A percentile compares a stretch with the other conserved stretches of the same genome.
phyloP scores from a whole-genome alignment of 2,888 invertebrate genomes.

The Arrhopalites spinosus region DNA sequence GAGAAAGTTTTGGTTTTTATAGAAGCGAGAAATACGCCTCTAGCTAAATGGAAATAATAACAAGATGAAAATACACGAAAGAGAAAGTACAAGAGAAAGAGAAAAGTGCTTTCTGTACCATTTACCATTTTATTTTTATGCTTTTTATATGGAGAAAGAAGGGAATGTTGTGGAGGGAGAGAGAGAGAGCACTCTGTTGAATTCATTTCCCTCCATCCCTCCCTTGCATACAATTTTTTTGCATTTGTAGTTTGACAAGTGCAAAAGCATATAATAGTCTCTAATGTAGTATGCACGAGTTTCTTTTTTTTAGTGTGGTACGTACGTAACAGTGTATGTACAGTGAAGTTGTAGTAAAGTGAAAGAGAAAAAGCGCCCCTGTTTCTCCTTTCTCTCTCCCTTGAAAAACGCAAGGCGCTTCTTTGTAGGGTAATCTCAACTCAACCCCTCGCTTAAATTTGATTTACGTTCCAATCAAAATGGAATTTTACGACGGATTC shows the following conservation, averaged over 20 bases:
- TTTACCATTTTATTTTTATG: not conserved
- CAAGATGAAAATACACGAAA: not conserved
- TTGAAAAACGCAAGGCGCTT: not conserved
- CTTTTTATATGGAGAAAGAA: not conserved
- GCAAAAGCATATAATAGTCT: not conserved
- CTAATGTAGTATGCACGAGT: not conserved
- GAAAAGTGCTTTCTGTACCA: not conserved
- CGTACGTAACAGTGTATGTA: not conserved
- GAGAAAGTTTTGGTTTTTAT: too few species aligned
- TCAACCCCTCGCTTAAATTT: slow-evolving; percentile 41
- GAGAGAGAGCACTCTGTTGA: not conserved
- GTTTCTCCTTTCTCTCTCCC: not conserved
- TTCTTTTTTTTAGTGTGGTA: not conserved
- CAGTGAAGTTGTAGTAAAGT: not conserved
- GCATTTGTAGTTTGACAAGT: not conserved
- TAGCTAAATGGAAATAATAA: too few species aligned
- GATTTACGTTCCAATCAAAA: slow-evolving; percentile 48
- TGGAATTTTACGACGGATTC: slow-evolving; percentile 44
- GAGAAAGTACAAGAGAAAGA: not conserved
- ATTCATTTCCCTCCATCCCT: not conserved
- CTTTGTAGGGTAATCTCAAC: slow-evolving; percentile 24
- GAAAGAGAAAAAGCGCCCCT: too few species aligned
- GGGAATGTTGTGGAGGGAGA: not conserved
- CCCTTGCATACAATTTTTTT: not conserved
- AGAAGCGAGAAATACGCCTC: too few species aligned